phyloP scores from a whole-genome alignment of 2,888 invertebrate genomes.

The Rhogogaster chlorosoma region DNA sequence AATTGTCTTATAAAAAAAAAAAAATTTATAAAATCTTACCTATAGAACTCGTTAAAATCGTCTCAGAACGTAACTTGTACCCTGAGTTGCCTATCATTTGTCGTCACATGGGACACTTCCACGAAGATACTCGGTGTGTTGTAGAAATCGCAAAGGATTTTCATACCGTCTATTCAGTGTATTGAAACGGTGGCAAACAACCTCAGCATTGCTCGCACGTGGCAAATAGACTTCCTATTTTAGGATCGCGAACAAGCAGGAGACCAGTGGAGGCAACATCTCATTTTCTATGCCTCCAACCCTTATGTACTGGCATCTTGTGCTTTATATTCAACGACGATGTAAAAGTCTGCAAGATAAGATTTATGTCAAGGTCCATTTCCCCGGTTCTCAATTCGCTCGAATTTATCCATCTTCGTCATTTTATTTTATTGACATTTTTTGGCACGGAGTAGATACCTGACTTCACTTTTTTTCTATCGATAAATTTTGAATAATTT shows the following conservation, averaged over 20 bases:
- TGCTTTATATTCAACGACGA: background rate
- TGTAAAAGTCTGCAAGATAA: background rate
- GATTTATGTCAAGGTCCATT: background rate
- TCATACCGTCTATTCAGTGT: background rate
- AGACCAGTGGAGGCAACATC: background rate
- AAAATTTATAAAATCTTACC: too few relatives aligned
- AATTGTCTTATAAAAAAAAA: too few relatives aligned
- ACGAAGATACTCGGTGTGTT: background rate
- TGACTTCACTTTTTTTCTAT: background rate
- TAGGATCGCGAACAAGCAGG: background rate
- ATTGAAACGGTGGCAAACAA: slow-evolving; percentile 20
- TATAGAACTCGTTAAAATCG: too few relatives aligned
- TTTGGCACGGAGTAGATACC: background rate
- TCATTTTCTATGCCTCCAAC: background rate
- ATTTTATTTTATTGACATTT: background rate
- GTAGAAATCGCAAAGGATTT: background rate
- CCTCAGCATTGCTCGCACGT: background rate
- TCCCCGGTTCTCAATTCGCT: background rate
- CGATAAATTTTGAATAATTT: background rate
- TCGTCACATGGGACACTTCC: too few relatives aligned
- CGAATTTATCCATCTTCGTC: background rate
- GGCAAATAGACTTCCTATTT: slow-evolving; percentile 17
- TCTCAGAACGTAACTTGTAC: too few relatives aligned
- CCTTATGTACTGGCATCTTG: background rate
- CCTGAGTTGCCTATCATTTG: too few relatives aligned